Base-by-base conservation (phyloP, 2,888 invertebrate genomes). In the Bugula neritina region DNA sequence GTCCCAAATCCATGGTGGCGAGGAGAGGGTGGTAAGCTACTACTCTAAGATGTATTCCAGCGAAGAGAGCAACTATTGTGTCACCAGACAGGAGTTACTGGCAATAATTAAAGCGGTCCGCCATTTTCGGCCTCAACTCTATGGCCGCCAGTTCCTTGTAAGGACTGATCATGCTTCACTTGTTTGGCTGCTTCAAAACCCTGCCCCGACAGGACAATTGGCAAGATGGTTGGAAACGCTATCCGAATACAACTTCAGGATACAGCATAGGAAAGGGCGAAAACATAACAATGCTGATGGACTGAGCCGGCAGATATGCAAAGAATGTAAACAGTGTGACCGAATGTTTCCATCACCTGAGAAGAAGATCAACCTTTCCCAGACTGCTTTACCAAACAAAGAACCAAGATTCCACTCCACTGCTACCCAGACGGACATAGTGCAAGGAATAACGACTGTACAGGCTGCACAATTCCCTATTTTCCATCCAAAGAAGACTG, bases 71-170 rank as follows among this genome's bases (percentile, higher is more conserved):
- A 57, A 57, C 25, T 57, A 57, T 25, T 57, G 57, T 57, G 57
- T 57, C 17, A 57, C 57, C 13, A 21, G 25, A n/a, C 17, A n/a
- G 23, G 57, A 57, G 25, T 25, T 57, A 5, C 25, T 57, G 57
- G 57, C 57, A 5, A 25, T 57, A n/a, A 25, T 57, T 25, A 57
- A 57, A 5, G 57, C 57, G 23, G 57, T n/a, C 13, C 17, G 25
- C 5, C 57, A 13, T 25, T 57, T 57, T 57, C 73, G 57, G 25
- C 57, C 57, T n/a, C 25, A 25, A 23, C 25, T 57, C 13, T 57
- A 57, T n/a, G 57, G 57, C 21, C 57, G 25, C 21, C 13, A 25
- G 21, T 57, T 57, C 57, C 10, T 5, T 5, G 23, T 57, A 13
- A 21, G 57, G 25, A 57, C 57, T 21, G 57, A 57, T 25, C 57